These are phyloP conservation scores for Rhimphoctona megacephalus DNA, from an alignment of 2,888 invertebrate genomes.

Conservation along the genomic window DNA sequence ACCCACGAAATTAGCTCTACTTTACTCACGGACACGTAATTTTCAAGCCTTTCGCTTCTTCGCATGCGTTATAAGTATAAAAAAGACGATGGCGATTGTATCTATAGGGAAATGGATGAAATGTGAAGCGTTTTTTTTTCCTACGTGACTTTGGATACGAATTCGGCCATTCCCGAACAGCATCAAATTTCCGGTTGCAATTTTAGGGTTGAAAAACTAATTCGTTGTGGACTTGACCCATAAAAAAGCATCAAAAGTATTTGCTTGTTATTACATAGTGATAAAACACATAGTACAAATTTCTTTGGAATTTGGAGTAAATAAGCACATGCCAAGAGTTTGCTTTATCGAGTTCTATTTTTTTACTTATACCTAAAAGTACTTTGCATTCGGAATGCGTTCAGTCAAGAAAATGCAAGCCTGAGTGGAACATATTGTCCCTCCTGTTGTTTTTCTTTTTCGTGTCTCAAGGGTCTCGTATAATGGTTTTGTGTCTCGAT, in stretches of 20 bases:
- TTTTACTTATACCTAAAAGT: constrained; percentile 27
- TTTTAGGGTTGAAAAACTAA: neutral
- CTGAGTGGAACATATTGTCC: constrained; percentile 59
- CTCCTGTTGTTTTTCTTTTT: constrained; percentile 40
- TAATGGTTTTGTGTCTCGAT: constrained; percentile 71
- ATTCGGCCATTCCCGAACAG: neutral
- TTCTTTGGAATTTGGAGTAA: neutral
- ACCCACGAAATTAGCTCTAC: constrained; percentile 80
- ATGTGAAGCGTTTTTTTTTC: constrained; percentile 4
- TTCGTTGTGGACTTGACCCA: neutral
- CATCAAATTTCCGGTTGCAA: constrained; percentile 13
- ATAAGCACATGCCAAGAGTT: neutral
- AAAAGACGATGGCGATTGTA: constrained; percentile 46
- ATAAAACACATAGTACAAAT: neutral
- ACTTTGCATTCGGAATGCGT: constrained; percentile 58
- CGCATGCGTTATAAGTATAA: constrained; percentile 48
- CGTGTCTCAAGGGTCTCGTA: constrained; percentile 76
- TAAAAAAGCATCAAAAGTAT: neutral
- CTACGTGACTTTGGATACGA: neutral
- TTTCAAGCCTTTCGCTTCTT: constrained; percentile 53
- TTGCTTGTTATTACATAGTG: neutral
- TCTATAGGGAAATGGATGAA: constrained; percentile 40
- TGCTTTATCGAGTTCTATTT: neutral
- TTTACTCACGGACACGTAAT: constrained; percentile 71
- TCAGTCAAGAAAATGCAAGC: constrained; percentile 34